Conservation (phyloP, 2,888 invertebrate genomes). For the Brassicogethes aeneus region DNA sequence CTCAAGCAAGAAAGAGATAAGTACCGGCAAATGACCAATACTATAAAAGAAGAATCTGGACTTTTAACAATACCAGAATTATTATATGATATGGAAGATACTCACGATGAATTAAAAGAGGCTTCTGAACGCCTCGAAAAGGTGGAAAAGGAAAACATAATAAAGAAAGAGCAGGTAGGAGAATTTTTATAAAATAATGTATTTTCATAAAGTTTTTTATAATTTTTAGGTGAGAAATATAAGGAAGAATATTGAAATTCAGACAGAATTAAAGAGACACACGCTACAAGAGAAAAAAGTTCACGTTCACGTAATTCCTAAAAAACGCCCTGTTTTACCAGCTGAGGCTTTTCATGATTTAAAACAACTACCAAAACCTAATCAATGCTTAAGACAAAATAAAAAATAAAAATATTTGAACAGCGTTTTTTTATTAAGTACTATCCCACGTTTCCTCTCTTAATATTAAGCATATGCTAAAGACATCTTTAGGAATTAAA, state of each 20-base stretch:
- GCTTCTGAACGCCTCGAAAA: slow-evolving; percentile 10
- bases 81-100: slow-evolving; percentile 40
- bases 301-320: not conserved
- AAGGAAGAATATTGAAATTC: slow-evolving; percentile 5
- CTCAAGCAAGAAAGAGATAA: slow-evolving; percentile 35
- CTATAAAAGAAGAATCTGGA: slow-evolving; percentile 39
- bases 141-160: slow-evolving; percentile 9
- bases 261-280: not conserved
- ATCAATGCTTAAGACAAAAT: not conserved
- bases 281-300: not conserved
- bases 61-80: slow-evolving; percentile 41
- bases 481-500: no score
- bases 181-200: no score
- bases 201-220: no score
- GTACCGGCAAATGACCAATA: slow-evolving; percentile 35
- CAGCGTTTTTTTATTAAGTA: no score
- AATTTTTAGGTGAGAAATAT: no score
- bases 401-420: not conserved
- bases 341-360: not conserved
- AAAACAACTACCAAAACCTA: not conserved
- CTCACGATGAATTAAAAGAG: slow-evolving; percentile 29
- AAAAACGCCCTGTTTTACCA: not conserved
- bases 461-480: no score
- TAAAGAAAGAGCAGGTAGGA: slow-evolving; percentile 9
- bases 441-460: no score